Percentiles rank a stretch among this genome's conserved stretches.
Evolutionary conservation across 2,797 vertebrate species (phyloP).

Genomic region (Sus cebifrons): DNA sequence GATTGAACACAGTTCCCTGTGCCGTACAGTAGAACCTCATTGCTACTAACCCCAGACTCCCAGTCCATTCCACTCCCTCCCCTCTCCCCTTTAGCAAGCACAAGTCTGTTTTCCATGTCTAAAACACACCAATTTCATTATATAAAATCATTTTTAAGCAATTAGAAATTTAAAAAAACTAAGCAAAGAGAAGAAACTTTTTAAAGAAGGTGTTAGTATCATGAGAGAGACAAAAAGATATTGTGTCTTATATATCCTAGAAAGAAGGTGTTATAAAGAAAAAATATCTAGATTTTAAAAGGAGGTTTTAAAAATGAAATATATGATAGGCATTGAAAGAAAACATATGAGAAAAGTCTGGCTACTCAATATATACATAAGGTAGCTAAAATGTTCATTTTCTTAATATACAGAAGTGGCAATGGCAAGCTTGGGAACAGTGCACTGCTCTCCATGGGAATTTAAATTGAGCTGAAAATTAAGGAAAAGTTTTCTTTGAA

Average conservation of each 20-base stretch:
- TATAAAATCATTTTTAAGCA: constrained; percentile 68
- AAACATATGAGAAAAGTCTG: constrained; percentile 44
- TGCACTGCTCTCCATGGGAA: background rate
- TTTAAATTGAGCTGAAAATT: constrained; percentile 1
- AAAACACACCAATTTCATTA: background rate
- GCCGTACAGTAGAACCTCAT: no score
- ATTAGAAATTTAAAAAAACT: constrained; percentile 49
- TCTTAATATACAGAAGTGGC: background rate
- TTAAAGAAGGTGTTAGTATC: constrained; percentile 13
- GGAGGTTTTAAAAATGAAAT: constrained; percentile 42
- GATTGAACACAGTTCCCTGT: no score
- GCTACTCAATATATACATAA: constrained; percentile 26
- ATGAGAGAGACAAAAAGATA: background rate
- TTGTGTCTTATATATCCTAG: constrained; percentile 33
- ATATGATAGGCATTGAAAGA: background rate
- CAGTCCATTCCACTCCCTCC: no score
- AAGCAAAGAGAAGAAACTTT: constrained; percentile 32
- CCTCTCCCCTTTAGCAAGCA: no score
- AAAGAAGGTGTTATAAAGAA: constrained; percentile 49
- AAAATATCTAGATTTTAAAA: background rate
- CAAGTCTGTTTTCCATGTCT: no score
- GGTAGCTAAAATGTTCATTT: constrained; percentile 19
- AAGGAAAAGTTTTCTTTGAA: constrained; percentile 23
- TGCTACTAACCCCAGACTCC: no score
- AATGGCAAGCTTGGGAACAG: background rate